phyloP scores from a whole-genome alignment of 2,888 invertebrate genomes.

The Drosophila kanekoi region DNA sequence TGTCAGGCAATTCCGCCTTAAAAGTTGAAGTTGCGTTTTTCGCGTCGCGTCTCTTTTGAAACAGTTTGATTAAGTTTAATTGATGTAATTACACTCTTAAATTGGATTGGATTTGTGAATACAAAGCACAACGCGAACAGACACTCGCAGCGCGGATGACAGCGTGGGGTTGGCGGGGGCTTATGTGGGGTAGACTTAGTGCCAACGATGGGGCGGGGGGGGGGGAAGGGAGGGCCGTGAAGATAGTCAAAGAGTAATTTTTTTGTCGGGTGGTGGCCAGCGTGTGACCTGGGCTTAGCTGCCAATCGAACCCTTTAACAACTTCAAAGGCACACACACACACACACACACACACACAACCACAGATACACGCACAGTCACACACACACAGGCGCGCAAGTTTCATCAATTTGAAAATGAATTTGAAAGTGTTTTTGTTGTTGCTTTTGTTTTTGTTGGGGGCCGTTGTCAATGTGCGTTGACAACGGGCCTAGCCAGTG shows the following conservation, averaged over 20 bases:
- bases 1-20: constrained; percentile 31
- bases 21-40: constrained; percentile 62
- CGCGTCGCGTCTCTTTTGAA: constrained; percentile 66
- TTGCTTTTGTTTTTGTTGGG: constrained; percentile 38
- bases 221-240: neutral
- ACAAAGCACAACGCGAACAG: constrained; percentile 51
- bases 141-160: neutral
- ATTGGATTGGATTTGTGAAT: constrained; percentile 79
- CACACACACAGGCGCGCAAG: constrained; percentile 32
- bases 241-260: neutral
- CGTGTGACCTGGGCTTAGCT: constrained; percentile 22
- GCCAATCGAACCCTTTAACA: constrained; percentile 70
- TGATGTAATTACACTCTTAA: constrained; percentile 80
- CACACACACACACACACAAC: constrained; percentile 7
- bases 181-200: too few species aligned
- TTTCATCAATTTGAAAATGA: constrained; percentile 80
- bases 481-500: constrained; percentile 49
- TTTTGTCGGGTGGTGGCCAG: neutral
- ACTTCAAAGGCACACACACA: constrained; percentile 61
- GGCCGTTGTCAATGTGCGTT: constrained; percentile 47
- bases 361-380: constrained; percentile 6
- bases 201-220: too few species aligned
- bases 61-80: constrained; percentile 82
- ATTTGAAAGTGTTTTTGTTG: constrained; percentile 74
- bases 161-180: neutral